Percentiles rank a stretch among this genome's conserved stretches.
These are phyloP conservation scores for Clamator glandarius DNA, from an alignment of 2,797 vertebrate species.

Conservation along the genomic window DNA sequence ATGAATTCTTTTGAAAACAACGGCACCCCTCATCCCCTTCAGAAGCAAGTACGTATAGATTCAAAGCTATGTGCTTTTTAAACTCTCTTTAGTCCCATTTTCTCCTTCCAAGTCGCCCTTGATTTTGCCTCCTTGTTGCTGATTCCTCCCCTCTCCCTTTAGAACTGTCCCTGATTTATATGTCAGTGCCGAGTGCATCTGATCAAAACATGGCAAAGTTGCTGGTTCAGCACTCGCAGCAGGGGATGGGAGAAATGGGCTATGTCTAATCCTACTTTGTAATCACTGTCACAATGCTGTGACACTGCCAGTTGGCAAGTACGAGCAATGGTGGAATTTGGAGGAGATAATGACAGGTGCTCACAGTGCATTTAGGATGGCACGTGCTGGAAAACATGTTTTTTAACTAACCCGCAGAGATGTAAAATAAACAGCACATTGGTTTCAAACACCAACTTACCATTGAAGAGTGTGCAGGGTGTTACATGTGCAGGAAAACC, in stretches of 20 bases:
- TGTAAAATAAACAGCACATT: not conserved
- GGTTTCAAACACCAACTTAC: not conserved
- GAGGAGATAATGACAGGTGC: not conserved
- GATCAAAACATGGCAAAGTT: conserved; percentile 50
- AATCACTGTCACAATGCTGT: not conserved
- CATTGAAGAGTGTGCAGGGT: not conserved
- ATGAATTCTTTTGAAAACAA: conserved; percentile 43
- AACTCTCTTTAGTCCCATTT: conserved; percentile 13
- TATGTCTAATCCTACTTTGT: not conserved
- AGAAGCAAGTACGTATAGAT: conserved; percentile 50
- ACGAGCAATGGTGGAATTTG: not conserved
- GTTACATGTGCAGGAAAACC: not conserved
- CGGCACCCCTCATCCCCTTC: conserved; percentile 15
- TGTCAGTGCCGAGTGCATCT: conserved; percentile 46
- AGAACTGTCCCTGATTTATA: conserved; percentile 42
- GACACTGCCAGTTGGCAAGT: not conserved
- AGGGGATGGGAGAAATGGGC: conserved; percentile 38
- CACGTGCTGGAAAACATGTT: not conserved
- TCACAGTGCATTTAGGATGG: not conserved
- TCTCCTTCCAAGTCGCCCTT: conserved; percentile 20
- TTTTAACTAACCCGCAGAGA: not conserved
- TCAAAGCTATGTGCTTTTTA: conserved; percentile 40
- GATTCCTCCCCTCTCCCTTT: conserved; percentile 33
- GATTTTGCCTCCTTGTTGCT: conserved; percentile 59
- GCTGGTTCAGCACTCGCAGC: conserved; percentile 67